A percentile compares a stretch with the other conserved stretches of the same genome.
These are phyloP conservation scores for Physella acuta DNA, from an alignment of 1,140 invertebrate genomes.

Conservation along the genomic window DNA sequence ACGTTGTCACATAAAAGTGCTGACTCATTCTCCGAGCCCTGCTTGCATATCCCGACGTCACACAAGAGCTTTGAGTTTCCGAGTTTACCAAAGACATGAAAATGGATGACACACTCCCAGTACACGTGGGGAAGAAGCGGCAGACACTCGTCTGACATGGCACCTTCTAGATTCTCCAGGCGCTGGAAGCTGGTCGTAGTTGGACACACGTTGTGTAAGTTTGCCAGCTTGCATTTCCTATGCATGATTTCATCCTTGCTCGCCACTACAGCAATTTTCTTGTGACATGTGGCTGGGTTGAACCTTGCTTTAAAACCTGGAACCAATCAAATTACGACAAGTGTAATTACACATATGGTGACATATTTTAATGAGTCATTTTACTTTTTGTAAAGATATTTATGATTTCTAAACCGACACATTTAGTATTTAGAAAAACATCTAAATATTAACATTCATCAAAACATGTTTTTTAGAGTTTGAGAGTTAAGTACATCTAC, in stretches of 20 bases:
- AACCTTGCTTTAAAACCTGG: conserved; percentile 27
- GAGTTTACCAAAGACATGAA: conserved; percentile 28
- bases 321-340: no score
- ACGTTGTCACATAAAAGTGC: conserved; percentile 28
- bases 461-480: no score
- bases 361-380: no score
- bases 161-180: conserved; percentile 29
- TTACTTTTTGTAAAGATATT: no score
- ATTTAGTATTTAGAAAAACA: no score
- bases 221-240: conserved; percentile 29
- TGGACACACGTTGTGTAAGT: conserved; percentile 22
- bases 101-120: conserved; percentile 29
- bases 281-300: conserved; percentile 29
- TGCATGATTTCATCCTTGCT: conserved; percentile 28
- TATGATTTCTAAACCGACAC: no score
- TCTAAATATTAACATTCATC: no score
- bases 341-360: no score
- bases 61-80: conserved; percentile 28
- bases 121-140: conserved; percentile 25
- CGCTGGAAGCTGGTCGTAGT: conserved; percentile 26
- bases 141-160: conserved; percentile 25
- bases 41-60: conserved; percentile 29
- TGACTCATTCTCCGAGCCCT: conserved; percentile 26
- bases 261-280: conserved; percentile 24
- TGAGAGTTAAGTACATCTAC: no score